Percentiles rank a stretch among this genome's conserved stretches.
phyloP scores from a whole-genome alignment of 2,797 vertebrate genomes.

The Helicolenus hilgendorfi region DNA sequence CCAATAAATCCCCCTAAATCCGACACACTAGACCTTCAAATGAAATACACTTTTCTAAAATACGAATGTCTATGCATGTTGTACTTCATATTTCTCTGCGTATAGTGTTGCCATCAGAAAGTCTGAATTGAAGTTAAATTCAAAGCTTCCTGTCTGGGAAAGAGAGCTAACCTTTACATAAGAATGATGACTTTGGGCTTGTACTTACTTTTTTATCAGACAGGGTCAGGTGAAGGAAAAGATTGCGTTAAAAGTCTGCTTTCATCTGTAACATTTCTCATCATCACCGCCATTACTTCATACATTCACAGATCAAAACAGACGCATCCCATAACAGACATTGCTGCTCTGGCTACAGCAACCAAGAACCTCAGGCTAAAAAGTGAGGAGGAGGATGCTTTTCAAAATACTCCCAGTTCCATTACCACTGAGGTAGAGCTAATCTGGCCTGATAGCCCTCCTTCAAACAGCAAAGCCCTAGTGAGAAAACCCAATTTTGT shows the following conservation, averaged over 20 bases:
- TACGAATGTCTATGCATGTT: background rate
- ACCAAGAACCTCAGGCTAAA: constrained; percentile 44
- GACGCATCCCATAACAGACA: constrained; percentile 21
- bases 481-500: constrained; percentile 81
- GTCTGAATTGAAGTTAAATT: background rate
- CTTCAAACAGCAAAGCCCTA: constrained; percentile 81
- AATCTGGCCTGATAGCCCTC: constrained; percentile 80
- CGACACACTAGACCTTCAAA: too few species aligned
- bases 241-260: background rate
- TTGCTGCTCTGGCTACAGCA: constrained; percentile 6
- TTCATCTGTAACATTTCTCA: constrained; percentile 12
- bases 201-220: background rate
- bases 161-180: background rate
- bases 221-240: background rate
- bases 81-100: background rate
- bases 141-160: background rate
- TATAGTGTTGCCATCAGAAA: background rate
- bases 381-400: constrained; percentile 61
- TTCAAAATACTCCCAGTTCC: constrained; percentile 76
- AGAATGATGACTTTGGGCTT: background rate
- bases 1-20: too few species aligned
- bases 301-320: constrained; percentile 29
- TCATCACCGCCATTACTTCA: constrained; percentile 19
- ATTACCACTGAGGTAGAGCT: constrained; percentile 79
- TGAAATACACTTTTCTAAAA: background rate